Evolutionary conservation across 2,888 invertebrate genomes (phyloP).

Genomic region (Lochmaea crataegi): DNA sequence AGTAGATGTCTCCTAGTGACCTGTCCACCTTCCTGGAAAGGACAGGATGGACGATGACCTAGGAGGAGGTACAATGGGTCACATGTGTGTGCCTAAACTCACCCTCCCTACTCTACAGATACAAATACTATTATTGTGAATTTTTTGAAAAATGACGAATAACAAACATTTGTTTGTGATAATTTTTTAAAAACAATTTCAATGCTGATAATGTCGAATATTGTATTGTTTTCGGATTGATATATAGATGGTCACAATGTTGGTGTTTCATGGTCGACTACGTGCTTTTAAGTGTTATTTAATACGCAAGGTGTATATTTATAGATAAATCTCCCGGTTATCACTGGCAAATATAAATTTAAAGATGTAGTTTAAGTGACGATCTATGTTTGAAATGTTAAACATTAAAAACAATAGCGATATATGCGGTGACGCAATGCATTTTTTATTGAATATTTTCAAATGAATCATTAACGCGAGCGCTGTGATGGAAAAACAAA

Average conservation of each 20-base stretch:
- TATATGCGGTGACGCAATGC: constrained; percentile 32
- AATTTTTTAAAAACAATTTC: neutral
- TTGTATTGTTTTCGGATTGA: constrained; percentile 27
- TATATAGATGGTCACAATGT: constrained; percentile 43
- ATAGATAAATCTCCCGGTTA: constrained; percentile 52
- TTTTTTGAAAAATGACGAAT: too few species aligned
- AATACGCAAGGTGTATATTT: constrained; percentile 48
- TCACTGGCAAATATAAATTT: constrained; percentile 50
- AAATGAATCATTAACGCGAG: constrained; percentile 26
- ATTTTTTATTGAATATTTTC: constrained; percentile 36
- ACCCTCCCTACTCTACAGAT: too few species aligned
- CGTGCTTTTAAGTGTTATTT: constrained; percentile 46
- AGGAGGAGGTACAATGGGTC: too few species aligned
- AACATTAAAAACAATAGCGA: constrained; percentile 41
- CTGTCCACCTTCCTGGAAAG: too few species aligned
- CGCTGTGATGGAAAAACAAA: constrained; percentile 16
- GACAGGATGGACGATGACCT: too few species aligned
- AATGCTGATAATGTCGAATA: neutral
- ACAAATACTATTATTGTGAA: too few species aligned
- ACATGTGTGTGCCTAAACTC: too few species aligned
- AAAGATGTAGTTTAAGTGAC: constrained; percentile 55
- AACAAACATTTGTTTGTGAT: neutral
- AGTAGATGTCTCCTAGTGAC: too few species aligned
- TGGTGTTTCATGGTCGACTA: constrained; percentile 46
- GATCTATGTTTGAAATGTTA: constrained; percentile 51